Conservation (phyloP, 2,888 invertebrate genomes). For the Rotaria sp. region DNA sequence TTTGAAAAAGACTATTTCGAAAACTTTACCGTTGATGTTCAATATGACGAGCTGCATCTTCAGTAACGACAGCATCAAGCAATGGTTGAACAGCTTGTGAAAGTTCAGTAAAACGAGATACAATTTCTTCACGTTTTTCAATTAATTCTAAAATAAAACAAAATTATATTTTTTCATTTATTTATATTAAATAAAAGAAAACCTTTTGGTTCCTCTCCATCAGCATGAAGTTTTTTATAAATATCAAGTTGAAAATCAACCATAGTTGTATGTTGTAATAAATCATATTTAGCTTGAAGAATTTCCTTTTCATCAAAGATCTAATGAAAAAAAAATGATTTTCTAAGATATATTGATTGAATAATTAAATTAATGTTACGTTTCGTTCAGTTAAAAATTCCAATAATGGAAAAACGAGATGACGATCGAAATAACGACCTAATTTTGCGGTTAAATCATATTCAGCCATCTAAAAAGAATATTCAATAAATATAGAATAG, state of each 20-base stretch:
- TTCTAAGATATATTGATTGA: background rate
- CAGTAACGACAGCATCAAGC: constrained; percentile 75
- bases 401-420: constrained; percentile 88
- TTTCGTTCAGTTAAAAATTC: constrained; percentile 92
- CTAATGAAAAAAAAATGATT: constrained; percentile 54
- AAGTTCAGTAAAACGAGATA: constrained; percentile 73
- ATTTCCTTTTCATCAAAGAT: constrained; percentile 87
- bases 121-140: constrained; percentile 71
- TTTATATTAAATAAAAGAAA: constrained; percentile 44
- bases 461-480: constrained; percentile 64
- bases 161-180: background rate
- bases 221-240: constrained; percentile 74
- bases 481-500: no score
- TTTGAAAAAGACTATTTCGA: no score
- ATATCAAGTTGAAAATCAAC: constrained; percentile 97
- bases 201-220: constrained; percentile 74
- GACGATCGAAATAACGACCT: constrained; percentile 89
- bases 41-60: constrained; percentile 80
- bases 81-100: constrained; percentile 81
- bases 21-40: constrained; percentile 61
- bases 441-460: constrained; percentile 86
- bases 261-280: constrained; percentile 95
- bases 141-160: constrained; percentile 62
- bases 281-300: constrained; percentile 81
- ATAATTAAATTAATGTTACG: background rate